Base-by-base conservation (phyloP, 2,888 invertebrate genomes). In the Troides helena region DNA sequence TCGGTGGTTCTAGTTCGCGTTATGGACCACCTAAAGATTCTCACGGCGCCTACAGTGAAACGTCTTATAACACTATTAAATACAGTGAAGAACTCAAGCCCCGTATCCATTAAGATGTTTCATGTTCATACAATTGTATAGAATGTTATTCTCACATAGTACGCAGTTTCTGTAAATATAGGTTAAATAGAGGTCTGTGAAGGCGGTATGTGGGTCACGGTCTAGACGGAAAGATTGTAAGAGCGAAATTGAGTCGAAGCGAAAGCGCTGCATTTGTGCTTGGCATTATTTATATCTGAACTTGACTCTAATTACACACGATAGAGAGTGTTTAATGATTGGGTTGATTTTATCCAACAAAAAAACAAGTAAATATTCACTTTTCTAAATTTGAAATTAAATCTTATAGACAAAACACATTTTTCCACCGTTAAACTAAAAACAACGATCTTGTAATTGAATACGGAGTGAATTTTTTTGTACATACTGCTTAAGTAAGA, bases 71-170 rank as follows among this genome's bases (percentile, higher is more conserved):
- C 76, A 93, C 93, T 8, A 93, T 93, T 68, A 93, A 92, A 77
- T 93, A 93, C 77, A 93, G 93, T 77, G 87, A 89, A 74, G 91
- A 89, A 75, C 76, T 93, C 17, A 92, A 91, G 68, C 88, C 92
- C n/a, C 83, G 82, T 68, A 77, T 72, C 72, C 84, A 89, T 74
- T 88, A 84, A 84, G 70, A 67, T 58, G 7, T 65, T 72, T 56
- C 58, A 57, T 69, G 30, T 50, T 23, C 3, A 21, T 46, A 18
- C 2, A 50, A 3, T n/a, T 4, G 17, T 53, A 18, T 18, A 23
- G 18, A 43, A 21, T 67, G 17, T 67, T 60, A 30, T 36, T 36
- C 39, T 65, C n/a, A 70, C 46, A 62, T 71, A 65, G 68, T 69
- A 75, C 68, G 74, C 66, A 63, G 73, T 72, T 77, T 72, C 71